phyloP scores from a whole-genome alignment of 2,888 invertebrate species.

The Campoplex capitator region DNA sequence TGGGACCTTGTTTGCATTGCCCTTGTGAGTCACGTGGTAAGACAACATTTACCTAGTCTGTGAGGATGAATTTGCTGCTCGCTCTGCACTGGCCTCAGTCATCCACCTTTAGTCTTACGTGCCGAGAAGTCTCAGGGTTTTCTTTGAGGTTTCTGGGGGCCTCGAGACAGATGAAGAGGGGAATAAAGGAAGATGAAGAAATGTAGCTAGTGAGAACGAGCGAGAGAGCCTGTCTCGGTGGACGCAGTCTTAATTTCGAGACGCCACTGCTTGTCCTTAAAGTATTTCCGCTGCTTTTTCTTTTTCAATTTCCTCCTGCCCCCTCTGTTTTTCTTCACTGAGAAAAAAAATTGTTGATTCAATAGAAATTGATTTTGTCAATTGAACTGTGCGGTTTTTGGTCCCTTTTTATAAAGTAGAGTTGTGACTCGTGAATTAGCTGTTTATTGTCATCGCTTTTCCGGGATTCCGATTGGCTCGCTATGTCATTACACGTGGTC shows the following conservation, averaged over 20 bases:
- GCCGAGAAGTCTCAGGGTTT: slow-evolving; percentile 64
- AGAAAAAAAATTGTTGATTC: no score
- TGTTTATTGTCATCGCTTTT: no score
- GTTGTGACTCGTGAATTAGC: no score
- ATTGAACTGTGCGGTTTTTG: no score
- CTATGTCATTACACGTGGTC: no score
- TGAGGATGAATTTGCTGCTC: slow-evolving; percentile 41
- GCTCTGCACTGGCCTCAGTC: slow-evolving; percentile 17
- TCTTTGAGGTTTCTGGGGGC: slow-evolving; percentile 66
- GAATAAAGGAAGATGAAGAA: slow-evolving; percentile 11
- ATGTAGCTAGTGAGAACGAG: not conserved
- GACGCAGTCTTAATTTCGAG: slow-evolving; percentile 60
- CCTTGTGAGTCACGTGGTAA: slow-evolving; percentile 72
- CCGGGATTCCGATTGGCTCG: no score
- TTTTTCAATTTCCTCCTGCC: not conserved
- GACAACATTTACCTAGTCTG: slow-evolving; percentile 76
- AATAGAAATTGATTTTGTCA: no score
- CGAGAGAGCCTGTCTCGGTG: slow-evolving; percentile 21
- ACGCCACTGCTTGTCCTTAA: slow-evolving; percentile 31
- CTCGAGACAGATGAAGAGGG: slow-evolving; percentile 38
- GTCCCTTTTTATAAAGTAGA: no score
- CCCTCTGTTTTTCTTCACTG: no score
- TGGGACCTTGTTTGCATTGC: slow-evolving; percentile 74
- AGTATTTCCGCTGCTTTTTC: slow-evolving; percentile 19
- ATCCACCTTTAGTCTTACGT: slow-evolving; percentile 10